Base-by-base conservation (phyloP, 2,888 invertebrate species). In the Ceramica pisi region DNA sequence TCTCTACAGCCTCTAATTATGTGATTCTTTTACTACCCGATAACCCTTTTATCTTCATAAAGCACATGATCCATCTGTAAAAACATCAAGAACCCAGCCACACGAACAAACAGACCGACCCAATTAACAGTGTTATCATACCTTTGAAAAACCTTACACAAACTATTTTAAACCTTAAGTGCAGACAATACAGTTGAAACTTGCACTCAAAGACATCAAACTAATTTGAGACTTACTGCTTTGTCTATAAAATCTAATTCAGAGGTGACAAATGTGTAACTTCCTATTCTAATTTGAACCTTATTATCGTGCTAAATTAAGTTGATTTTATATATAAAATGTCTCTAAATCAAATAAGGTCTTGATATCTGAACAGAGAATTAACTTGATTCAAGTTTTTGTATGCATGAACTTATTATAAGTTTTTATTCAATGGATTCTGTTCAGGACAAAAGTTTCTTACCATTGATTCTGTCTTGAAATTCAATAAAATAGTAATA, bases 121-220 rank as follows among this genome's bases (percentile, higher is more conserved):
- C 48, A 78, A 82, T 78, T 78, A 78, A 26, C 31, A 67, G 64
- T 16, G 23, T 23, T 46, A 67, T 64, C 38, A 31, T 41, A 77
- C 62, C 62, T 67, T 63, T 56, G 41, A 62, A 72, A 5, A 69
- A 55, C 41, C 23, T 31, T 46, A 48, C 1, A 19, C 51, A 44
- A 23, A 60, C 50, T 12, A 63, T 65, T 71, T 69, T 64, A 10
- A 57, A 57, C 62, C 59, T 66, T 71, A 62, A 6, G 4, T 2
- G 0, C 0, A 21, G 8, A 38, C 1, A 7, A 63, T 67, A 67
- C n/a, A 74, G 57, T 65, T 23, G 5, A 64, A 57, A 64, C 1
- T 82, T 44, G 35, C 35, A 21, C 35, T 19, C 26, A 50, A 57
- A 9, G 7, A n/a, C 12, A 19, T 23, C 56, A 10, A 60, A 60